Conservation (phyloP, 2,888 invertebrate species). For the Lysandra bellargus region DNA sequence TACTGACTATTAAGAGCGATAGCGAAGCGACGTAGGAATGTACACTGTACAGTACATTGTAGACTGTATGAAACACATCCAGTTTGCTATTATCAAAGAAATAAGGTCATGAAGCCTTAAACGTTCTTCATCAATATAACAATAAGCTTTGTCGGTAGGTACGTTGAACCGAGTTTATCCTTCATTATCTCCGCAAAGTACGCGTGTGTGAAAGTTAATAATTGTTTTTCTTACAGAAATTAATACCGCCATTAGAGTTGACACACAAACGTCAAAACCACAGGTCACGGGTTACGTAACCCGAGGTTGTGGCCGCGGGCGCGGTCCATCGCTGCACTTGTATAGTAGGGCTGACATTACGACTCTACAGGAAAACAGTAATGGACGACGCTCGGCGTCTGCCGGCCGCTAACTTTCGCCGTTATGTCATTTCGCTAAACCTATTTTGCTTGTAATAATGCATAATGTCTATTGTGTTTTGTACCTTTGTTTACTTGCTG, state of each 20-base stretch:
- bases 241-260: constrained; percentile 28
- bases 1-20: too few species aligned
- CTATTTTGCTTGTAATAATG: neutral
- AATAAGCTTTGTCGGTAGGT: neutral
- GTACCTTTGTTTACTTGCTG: neutral
- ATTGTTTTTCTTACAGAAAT: constrained; percentile 22
- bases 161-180: neutral
- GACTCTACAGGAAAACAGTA: neutral
- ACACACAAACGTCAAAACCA: constrained; percentile 24
- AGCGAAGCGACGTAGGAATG: too few species aligned
- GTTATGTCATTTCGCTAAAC: constrained; percentile 29
- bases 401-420: constrained; percentile 26
- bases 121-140: neutral
- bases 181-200: neutral
- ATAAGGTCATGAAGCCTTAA: neutral
- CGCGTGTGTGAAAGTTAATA: constrained; percentile 30
- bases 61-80: too few species aligned
- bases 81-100: too few species aligned
- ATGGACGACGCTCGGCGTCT: neutral
- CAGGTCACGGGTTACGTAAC: constrained; percentile 26
- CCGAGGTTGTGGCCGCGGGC: neutral
- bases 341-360: neutral
- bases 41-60: too few species aligned
- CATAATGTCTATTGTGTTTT: neutral
- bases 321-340: constrained; percentile 18